Percentiles rank a stretch among this genome's conserved stretches.
Evolutionary conservation across 2,797 vertebrate genomes (phyloP).

Genomic region (Poliocrania exsul): DNA sequence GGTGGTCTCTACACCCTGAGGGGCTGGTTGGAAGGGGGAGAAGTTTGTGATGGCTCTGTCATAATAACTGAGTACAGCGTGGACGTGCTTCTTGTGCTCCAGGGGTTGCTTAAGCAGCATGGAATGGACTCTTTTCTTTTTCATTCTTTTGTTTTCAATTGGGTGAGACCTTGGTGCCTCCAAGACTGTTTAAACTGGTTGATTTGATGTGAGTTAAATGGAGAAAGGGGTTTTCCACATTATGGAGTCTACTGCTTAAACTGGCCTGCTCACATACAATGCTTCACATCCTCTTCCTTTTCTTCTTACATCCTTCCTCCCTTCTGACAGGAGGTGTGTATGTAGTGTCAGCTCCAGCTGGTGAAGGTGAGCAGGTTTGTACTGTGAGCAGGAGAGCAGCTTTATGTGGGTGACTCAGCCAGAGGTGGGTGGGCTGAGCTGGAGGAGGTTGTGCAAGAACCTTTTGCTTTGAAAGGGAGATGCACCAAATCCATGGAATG

Average conservation of each 20-base stretch:
- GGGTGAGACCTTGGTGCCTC: rapidly evolving
- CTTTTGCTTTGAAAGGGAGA: not conserved
- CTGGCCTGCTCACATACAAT: not conserved
- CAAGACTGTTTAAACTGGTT: not conserved
- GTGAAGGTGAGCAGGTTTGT: not conserved
- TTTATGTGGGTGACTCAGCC: not conserved
- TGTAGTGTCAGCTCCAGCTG: not conserved
- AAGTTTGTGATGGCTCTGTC: rapidly evolving
- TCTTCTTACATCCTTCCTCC: not conserved
- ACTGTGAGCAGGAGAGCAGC: not conserved
- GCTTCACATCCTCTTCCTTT: slow-evolving; percentile 31
- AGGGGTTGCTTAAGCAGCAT: rapidly evolving
- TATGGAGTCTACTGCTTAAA: not conserved
- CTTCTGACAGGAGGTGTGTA: not conserved
- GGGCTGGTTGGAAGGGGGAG: not conserved
- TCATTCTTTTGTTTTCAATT: not conserved
- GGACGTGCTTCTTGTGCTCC: rapidly evolving
- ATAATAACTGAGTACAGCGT: not conserved
- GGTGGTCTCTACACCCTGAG: not conserved
- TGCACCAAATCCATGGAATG: rapidly evolving
- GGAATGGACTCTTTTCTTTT: not conserved
- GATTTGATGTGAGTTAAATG: not conserved
- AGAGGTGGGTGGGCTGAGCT: not conserved
- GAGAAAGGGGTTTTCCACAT: not conserved
- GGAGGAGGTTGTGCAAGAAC: not conserved